A percentile compares a stretch with the other conserved stretches of the same genome.
phyloP scores from a whole-genome alignment of 2,113 vertebrate genomes.

The Astur gentilis region DNA sequence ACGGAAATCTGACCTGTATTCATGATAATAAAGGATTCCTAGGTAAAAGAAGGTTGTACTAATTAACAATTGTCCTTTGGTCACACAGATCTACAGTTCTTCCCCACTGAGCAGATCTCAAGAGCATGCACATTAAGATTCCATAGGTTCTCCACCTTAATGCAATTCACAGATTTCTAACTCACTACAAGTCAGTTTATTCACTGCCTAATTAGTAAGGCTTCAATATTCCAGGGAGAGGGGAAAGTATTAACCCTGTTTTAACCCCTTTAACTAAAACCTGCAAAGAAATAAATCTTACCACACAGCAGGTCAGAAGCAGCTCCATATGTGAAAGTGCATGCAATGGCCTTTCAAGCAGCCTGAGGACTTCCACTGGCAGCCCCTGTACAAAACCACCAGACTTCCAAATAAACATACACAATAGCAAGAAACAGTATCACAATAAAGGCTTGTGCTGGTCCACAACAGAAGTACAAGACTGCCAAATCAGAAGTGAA shows the following conservation, averaged over 20 bases:
- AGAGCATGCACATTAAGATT: neutral
- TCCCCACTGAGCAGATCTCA: neutral
- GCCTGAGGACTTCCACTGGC: neutral
- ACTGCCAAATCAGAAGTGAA: neutral
- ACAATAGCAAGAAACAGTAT: neutral
- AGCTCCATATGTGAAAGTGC: neutral
- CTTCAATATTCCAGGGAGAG: neutral
- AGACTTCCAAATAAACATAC: neutral
- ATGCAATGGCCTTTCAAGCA: neutral
- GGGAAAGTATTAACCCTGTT: neutral
- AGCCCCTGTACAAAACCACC: neutral
- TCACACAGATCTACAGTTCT: neutral
- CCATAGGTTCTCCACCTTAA: neutral
- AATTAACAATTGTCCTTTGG: neutral
- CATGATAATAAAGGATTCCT: neutral
- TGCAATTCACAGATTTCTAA: neutral
- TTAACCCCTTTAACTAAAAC: neutral
- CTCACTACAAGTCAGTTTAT: neutral
- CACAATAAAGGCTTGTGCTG: neutral
- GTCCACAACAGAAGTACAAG: neutral
- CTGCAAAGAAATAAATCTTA: neutral
- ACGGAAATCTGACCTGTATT: neutral
- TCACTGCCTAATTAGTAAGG: neutral
- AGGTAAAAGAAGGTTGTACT: neutral
- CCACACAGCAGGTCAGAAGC: neutral